Percentiles rank a stretch among this genome's conserved stretches.
Conservation (phyloP, 2,113 vertebrate genomes). For the Phyllostomus discolor region DNA sequence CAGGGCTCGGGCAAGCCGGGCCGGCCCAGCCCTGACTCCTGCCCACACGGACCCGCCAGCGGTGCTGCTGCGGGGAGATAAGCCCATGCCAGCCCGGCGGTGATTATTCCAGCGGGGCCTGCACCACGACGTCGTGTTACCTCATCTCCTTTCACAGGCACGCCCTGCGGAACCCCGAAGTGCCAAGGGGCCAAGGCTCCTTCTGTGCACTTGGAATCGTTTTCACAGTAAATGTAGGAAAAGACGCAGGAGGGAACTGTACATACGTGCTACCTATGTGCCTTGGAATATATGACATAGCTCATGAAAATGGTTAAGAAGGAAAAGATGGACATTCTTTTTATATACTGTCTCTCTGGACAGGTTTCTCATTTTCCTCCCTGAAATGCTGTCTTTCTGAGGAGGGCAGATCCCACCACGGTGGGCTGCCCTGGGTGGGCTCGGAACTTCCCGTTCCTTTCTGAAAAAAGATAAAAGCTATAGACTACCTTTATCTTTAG, state of each 20-base stretch:
- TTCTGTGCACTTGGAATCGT: not conserved
- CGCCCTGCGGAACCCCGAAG: not conserved
- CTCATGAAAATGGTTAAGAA: not conserved
- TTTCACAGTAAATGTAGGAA: not conserved
- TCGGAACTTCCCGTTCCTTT: not conserved
- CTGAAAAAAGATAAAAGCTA: not conserved
- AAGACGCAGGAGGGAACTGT: not conserved
- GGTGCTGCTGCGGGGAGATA: not conserved
- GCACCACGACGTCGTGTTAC: fast-evolving
- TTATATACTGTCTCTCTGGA: not conserved
- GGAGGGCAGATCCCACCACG: too few relatives aligned
- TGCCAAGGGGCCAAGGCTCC: not conserved
- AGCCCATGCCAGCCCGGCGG: not conserved
- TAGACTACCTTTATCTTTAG: not conserved
- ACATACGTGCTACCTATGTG: fast-evolving
- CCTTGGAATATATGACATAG: not conserved
- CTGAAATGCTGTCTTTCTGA: not conserved
- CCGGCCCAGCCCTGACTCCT: not conserved
- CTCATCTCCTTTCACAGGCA: not conserved
- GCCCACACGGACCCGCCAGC: not conserved
- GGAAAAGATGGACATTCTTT: not conserved
- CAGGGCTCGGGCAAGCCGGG: fast-evolving
- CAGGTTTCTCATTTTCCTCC: not conserved
- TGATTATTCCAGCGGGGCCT: not conserved
- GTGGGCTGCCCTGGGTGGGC: not conserved